Conservation (phyloP, 2,797 vertebrate genomes). For the Molossus molossus region DNA sequence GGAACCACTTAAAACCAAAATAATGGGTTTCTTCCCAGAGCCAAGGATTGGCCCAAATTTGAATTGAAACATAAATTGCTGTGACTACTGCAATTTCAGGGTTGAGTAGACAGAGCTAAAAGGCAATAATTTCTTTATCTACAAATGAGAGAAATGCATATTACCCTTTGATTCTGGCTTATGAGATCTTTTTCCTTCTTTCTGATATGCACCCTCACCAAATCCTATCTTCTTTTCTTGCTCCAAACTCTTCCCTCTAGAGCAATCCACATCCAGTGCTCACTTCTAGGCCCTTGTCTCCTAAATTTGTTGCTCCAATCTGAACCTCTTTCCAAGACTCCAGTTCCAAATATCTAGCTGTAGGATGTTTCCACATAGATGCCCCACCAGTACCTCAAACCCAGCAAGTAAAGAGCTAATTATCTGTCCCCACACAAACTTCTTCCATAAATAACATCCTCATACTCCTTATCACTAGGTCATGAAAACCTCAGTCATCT, state of each 20-base stretch:
- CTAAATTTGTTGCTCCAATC: neutral
- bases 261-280: neutral
- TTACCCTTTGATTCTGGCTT: neutral
- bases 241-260: no score
- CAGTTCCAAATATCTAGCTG: neutral
- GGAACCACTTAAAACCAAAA: neutral
- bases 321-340: neutral
- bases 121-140: neutral
- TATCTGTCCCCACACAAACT: neutral
- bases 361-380: neutral
- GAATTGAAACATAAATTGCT: neutral
- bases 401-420: neutral
- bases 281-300: neutral
- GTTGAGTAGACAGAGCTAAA: neutral
- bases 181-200: neutral
- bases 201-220: neutral
- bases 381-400: neutral
- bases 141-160: neutral
- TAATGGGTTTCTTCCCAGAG: neutral
- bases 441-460: neutral
- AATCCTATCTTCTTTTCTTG: neutral
- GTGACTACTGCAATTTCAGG: neutral
- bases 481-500: neutral
- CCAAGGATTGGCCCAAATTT: neutral
- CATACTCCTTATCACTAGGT: neutral